Evolutionary conservation across 2,113 vertebrate species (phyloP).

Genomic region (Mesocricetus auratus): DNA sequence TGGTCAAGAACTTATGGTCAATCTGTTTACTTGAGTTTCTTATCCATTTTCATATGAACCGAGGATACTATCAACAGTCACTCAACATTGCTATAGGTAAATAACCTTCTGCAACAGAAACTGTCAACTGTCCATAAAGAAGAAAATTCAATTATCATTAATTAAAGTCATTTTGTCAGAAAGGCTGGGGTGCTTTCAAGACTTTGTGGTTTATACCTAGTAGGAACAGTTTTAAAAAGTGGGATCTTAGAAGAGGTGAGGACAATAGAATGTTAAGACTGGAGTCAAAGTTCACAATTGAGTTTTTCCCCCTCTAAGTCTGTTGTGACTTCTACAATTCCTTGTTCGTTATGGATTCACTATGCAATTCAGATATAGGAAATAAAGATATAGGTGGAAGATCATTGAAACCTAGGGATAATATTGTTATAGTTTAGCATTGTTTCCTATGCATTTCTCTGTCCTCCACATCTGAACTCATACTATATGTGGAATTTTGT

Average conservation of each 20-base stretch:
- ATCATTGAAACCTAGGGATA: not conserved
- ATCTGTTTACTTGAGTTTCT: slow-evolving; percentile 63
- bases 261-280: slow-evolving; percentile 22
- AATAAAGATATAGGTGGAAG: not conserved
- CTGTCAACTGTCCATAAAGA: slow-evolving; percentile 65
- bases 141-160: slow-evolving; percentile 73
- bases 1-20: slow-evolving; percentile 19
- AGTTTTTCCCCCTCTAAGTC: not conserved
- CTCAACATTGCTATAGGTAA: slow-evolving; percentile 56
- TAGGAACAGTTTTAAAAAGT: slow-evolving; percentile 14
- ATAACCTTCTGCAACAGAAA: slow-evolving; percentile 58
- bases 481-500: not conserved
- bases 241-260: slow-evolving; percentile 1
- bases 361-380: not conserved
- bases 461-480: slow-evolving; percentile 3
- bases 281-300: not conserved
- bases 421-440: not conserved
- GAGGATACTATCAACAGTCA: slow-evolving; percentile 49
- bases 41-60: slow-evolving; percentile 54
- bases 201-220: not conserved
- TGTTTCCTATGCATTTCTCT: not conserved
- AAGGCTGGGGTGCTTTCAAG: slow-evolving; percentile 53
- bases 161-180: slow-evolving; percentile 68
- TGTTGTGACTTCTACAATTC: slow-evolving; percentile 31
- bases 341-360: slow-evolving; percentile 18